Conservation (phyloP, 2,888 invertebrate genomes). For the Peribatodes rhomboidaria region DNA sequence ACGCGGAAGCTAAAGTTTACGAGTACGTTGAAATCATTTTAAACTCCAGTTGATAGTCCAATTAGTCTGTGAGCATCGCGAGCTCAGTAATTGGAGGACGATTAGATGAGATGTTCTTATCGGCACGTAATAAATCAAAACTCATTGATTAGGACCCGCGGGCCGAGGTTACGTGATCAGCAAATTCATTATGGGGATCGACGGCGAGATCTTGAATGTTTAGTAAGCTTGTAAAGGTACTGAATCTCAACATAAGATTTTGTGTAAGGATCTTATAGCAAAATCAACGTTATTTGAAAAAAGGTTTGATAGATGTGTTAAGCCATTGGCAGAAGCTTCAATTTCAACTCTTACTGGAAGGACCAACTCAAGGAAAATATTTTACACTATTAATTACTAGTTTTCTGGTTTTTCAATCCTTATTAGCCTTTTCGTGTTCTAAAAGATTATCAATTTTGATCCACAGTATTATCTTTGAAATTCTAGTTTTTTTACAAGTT, state of each 20-base stretch:
- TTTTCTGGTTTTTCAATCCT: no score
- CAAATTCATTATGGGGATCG: constrained; percentile 20
- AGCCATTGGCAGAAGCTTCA: no score
- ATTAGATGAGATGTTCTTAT: constrained; percentile 21
- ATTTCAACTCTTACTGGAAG: no score
- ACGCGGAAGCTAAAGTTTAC: constrained; percentile 61
- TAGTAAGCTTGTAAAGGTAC: not conserved
- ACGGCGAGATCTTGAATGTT: constrained; percentile 1
- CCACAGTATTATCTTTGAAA: not conserved
- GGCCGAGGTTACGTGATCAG: constrained; percentile 25
- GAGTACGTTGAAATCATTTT: constrained; percentile 54
- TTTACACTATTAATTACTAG: no score
- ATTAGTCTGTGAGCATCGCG: constrained; percentile 42
- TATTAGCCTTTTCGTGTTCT: no score
- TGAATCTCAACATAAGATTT: not conserved
- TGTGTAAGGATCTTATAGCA: no score
- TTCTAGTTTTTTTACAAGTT: not conserved
- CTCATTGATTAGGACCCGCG: constrained; percentile 28
- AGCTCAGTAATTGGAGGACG: constrained; percentile 13
- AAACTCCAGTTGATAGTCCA: constrained; percentile 51
- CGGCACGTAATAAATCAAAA: constrained; percentile 40
- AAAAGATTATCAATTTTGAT: no score
- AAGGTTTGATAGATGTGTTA: no score
- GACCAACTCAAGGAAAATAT: no score
- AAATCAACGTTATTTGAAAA: no score